phyloP scores from a whole-genome alignment of 2,113 vertebrate genomes.

The Rhipidura dahli region DNA sequence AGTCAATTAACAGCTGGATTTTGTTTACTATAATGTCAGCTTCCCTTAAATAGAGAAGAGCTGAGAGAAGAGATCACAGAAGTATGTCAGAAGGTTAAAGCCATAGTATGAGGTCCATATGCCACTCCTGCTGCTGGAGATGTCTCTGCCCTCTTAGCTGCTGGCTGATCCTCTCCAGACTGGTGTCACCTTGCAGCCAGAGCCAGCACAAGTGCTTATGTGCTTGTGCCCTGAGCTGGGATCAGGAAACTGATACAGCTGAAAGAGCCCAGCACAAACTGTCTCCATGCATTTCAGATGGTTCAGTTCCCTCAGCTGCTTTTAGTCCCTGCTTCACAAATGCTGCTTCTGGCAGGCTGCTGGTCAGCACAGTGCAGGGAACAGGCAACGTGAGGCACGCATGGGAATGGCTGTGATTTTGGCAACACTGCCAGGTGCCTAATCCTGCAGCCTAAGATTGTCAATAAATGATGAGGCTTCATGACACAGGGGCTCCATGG shows the following conservation, averaged over 20 bases:
- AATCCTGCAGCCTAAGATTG: neutral
- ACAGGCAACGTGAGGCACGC: neutral
- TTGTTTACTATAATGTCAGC: neutral
- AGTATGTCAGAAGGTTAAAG: neutral
- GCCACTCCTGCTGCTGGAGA: neutral
- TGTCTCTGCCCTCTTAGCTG: neutral
- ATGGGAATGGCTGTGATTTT: neutral
- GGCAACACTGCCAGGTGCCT: neutral
- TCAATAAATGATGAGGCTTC: constrained; percentile 14
- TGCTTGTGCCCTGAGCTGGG: accelerated
- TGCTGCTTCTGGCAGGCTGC: neutral
- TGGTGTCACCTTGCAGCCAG: neutral
- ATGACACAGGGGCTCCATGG: neutral
- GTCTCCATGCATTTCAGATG: accelerated
- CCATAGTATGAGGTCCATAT: neutral
- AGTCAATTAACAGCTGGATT: neutral
- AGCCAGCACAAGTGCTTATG: neutral
- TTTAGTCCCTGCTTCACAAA: neutral
- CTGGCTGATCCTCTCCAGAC: neutral
- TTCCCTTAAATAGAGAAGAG: constrained; percentile 8
- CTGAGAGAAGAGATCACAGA: neutral
- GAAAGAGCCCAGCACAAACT: neutral
- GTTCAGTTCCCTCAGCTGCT: neutral
- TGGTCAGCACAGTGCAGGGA: neutral
- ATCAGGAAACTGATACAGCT: neutral